Evolutionary conservation across 2,113 vertebrate species (phyloP).

Genomic region (Mesocricetus auratus): DNA sequence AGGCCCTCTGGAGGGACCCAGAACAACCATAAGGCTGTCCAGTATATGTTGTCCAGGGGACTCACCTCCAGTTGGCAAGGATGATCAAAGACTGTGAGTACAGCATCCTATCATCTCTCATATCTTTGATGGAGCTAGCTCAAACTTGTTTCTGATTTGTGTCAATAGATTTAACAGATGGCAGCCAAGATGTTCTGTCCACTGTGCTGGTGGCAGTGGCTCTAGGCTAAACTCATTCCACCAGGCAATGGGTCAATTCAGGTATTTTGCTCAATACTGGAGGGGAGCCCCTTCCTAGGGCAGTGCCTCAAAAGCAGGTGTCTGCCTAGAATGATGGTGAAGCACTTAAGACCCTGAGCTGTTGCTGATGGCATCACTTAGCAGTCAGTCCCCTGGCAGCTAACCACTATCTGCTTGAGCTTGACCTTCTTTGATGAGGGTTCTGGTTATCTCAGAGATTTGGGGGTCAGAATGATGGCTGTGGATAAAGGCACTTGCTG

Average conservation of each 20-base stretch:
- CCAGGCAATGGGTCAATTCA: fast-evolving
- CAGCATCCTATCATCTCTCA: neutral
- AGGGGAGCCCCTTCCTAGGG: neutral
- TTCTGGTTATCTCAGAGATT: neutral
- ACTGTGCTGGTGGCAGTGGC: neutral
- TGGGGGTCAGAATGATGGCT: neutral
- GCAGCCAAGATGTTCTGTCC: too few relatives aligned
- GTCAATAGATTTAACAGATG: neutral
- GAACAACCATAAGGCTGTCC: neutral
- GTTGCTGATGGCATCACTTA: neutral
- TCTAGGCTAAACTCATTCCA: neutral
- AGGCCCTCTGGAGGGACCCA: neutral
- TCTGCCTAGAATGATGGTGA: neutral
- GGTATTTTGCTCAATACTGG: neutral
- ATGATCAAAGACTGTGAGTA: neutral
- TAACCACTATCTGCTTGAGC: neutral
- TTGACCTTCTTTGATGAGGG: neutral
- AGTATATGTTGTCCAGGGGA: fast-evolving
- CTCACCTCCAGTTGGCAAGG: neutral
- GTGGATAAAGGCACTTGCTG: neutral
- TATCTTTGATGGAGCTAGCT: neutral
- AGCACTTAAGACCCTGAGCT: neutral
- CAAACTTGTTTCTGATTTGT: neutral
- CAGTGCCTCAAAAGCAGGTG: neutral
- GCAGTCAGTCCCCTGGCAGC: neutral